These are phyloP conservation scores for Uropetala carovei DNA, from an alignment of 2,888 invertebrate species.

Conservation along the genomic window DNA sequence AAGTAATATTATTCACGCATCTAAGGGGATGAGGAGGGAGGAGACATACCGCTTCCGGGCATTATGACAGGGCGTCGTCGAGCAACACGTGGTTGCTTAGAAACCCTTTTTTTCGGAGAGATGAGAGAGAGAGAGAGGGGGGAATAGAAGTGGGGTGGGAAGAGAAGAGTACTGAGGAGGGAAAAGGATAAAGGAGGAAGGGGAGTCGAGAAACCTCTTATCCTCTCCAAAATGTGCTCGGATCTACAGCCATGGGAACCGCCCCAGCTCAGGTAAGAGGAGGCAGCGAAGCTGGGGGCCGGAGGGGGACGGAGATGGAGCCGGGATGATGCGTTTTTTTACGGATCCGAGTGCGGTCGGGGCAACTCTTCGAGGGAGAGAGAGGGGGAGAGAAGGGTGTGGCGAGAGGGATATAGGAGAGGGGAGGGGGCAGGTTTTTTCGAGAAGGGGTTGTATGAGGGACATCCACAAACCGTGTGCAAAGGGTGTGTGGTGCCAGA, in stretches of 20 bases:
- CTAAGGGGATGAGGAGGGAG: too few relatives aligned
- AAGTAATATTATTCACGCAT: constrained; percentile 30
- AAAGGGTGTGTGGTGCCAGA: constrained; percentile 21
- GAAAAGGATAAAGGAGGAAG: neutral
- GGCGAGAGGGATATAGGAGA: neutral
- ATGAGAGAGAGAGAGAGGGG: neutral
- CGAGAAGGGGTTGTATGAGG: constrained; percentile 39
- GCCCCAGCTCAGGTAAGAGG: constrained; percentile 32
- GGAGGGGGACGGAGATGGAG: neutral
- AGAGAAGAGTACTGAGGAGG: neutral
- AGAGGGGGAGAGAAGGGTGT: constrained; percentile 35
- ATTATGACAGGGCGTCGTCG: constrained; percentile 46
- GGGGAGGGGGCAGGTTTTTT: neutral
- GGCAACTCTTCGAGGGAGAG: neutral
- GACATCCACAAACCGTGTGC: neutral
- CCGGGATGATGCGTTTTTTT: constrained; percentile 52
- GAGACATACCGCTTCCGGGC: constrained; percentile 49
- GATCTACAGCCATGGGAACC: constrained; percentile 42
- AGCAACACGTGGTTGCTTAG: constrained; percentile 49
- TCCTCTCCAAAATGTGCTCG: constrained; percentile 44
- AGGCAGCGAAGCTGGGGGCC: neutral
- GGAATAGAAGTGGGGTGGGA: neutral
- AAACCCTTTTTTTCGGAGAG: constrained; percentile 36
- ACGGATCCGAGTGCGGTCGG: neutral
- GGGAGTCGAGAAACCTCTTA: neutral